Evolutionary conservation across 2,113 vertebrate genomes (phyloP), one percentile per base, ranked within the genome.

Genomic region (Hemiprocne comata): DNA sequence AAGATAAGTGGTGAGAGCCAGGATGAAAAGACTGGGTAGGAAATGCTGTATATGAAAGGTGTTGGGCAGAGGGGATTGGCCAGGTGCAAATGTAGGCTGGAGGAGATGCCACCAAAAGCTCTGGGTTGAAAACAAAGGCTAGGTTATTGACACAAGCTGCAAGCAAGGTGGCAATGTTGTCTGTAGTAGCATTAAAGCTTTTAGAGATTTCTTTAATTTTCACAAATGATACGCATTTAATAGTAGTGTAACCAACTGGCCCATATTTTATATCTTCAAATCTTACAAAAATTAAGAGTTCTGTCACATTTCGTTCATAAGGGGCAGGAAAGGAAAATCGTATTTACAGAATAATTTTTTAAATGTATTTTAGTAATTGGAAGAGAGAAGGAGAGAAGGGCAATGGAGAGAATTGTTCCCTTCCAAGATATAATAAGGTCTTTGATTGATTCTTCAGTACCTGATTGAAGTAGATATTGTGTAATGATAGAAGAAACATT

Each of bases 401-500:
- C 17, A 66, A n/a, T 62, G 60, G 74, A 28, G 3, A 4, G 26
- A 16, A 51, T 34, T 70, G 14, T 84, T n/a, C 7, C 26, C 20
- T 85, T 40, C 44, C 8, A 53, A 40, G 36, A 33, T 9, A 25
- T 42, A 16, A 25, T 42, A 16, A 40, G 4, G 7, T 57, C 19
- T 46, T 77, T 50, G 29, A 54, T 77, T 50, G 29, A 54, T 92
- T 86, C 51, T 87, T 90, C 13, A 26, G 36, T 74, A n/a, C n/a
- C 54, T 55, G 31, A 54, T 44, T 83, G 25, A 28, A 38, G 24
- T 33, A 60, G 21, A 18, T 36, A 12, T 11, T 36, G 48, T 82
- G 26, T 70, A 60, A 85, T 0, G 0, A 31, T 58, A 70, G 58
- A 69, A 44, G 4, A 87, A 67, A 15, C 1, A 1, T 42, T 91